Evolutionary conservation across 2,888 invertebrate species (phyloP).

Genomic region (Limnephilus lunatus): DNA sequence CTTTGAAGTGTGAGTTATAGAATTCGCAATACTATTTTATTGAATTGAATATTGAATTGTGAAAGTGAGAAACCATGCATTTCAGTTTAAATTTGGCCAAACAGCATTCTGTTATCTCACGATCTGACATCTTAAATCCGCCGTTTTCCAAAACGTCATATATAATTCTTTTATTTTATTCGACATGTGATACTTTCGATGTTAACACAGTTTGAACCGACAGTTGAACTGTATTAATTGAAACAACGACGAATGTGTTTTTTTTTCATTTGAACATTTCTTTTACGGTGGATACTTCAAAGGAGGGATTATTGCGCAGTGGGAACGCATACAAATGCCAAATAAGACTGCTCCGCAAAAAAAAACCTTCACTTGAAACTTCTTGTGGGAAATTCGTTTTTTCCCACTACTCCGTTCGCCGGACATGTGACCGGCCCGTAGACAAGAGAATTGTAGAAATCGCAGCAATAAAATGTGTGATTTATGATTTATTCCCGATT

Average conservation of each 20-base stretch:
- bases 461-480: not conserved
- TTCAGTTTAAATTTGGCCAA: not conserved
- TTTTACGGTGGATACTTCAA: not conserved
- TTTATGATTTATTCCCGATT: not conserved
- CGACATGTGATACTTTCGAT: not conserved
- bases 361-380: slow-evolving; percentile 16
- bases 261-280: not conserved
- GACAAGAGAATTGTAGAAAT: not conserved
- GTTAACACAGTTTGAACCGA: not conserved
- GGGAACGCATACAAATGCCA: slow-evolving; percentile 24
- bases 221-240: not conserved
- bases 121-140: not conserved
- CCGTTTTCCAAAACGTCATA: not conserved
- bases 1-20: not conserved
- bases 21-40: not conserved
- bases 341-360: slow-evolving; percentile 18
- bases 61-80: not conserved
- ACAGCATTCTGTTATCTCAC: not conserved
- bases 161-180: not conserved
- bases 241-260: not conserved
- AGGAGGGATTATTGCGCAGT: slow-evolving; percentile 8
- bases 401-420: not conserved
- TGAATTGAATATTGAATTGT: not conserved
- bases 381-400: slow-evolving; percentile 28
- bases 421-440: not conserved